phyloP scores from a whole-genome alignment of 2,113 vertebrate species.

The Marcusenius ussheri region DNA sequence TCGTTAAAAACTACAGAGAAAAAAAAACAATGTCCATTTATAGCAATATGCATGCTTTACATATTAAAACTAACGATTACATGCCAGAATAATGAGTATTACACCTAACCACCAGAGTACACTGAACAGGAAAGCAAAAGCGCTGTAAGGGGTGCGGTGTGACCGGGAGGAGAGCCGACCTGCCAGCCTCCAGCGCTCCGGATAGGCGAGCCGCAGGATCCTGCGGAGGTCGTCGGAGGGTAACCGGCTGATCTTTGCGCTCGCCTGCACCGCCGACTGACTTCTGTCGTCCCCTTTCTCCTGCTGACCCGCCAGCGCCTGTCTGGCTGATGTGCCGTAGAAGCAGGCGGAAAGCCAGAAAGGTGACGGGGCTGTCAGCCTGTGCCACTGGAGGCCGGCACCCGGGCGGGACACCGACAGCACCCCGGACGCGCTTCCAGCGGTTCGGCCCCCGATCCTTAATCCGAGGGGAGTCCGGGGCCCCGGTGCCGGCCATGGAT shows the following conservation, averaged over 20 bases:
- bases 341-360: neutral
- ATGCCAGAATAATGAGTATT: neutral
- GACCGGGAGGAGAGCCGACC: slow-evolving; percentile 46
- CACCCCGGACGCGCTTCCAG: neutral
- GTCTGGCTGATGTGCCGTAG: slow-evolving; percentile 45
- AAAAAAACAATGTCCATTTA: neutral
- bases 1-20: neutral
- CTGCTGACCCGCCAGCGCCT: slow-evolving; percentile 27
- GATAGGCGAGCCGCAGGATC: slow-evolving; percentile 65
- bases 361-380: neutral
- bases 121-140: neutral
- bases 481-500: neutral
- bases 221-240: slow-evolving; percentile 56
- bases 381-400: neutral
- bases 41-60: neutral
- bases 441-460: neutral
- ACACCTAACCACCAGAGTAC: neutral
- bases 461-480: neutral
- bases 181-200: slow-evolving; percentile 75
- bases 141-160: neutral
- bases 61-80: neutral
- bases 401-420: neutral
- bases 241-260: slow-evolving; percentile 21
- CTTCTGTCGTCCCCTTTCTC: slow-evolving; percentile 13
- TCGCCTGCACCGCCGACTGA: neutral